Base-by-base conservation (phyloP, 2,888 invertebrate species). In the Lingula anatina region DNA sequence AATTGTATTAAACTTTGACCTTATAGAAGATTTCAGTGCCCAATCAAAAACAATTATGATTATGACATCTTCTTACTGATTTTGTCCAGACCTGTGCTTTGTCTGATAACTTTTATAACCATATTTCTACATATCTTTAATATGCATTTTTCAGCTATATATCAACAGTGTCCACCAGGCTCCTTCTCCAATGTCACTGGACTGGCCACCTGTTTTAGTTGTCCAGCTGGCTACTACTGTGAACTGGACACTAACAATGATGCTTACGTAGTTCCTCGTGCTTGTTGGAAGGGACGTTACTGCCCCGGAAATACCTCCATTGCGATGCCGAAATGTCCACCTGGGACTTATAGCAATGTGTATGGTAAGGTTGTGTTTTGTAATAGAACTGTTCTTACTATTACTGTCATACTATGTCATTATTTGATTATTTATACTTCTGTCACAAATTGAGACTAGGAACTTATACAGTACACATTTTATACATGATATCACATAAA, bases 161-260 rank as follows among this genome's bases (percentile, higher is more conserved):
- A n/a, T n/a, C n/a, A n/a, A n/a, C n/a, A n/a, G n/a, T n/a, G n/a
- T n/a, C 61, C 59, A n/a, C 61, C 68, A 12, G 70, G 70, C 4
- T 55, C 66, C 1, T 69, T 61, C 51, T 63, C 58, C 52, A 70
- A 70, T 46, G 57, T 55, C 5, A 70, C 68, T 5, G 65, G 65
- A 3, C 49, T 53, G 41, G 54, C 46, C n/a, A 38, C 52, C 27
- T 68, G 68, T 53, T 62, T 58, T 43, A 57, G 54, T 46, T 74
- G 74, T 56, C 70, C 72, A 7, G 53, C 66, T 15, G 72, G 73
- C 3, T 73, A 49, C 53, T 74, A 68, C 57, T 74, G 74, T 51
- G 61, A 60, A 5, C 66, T 12, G 15, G 31, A 31, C 9, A n/a
- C n/a, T n/a, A n/a, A n/a, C n/a, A 31, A 31, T 15, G 9, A 9